A percentile compares a stretch with the other conserved stretches of the same genome.
These are phyloP conservation scores for Meda fulgida DNA, from an alignment of 2,797 vertebrate species.

Conservation along the genomic window DNA sequence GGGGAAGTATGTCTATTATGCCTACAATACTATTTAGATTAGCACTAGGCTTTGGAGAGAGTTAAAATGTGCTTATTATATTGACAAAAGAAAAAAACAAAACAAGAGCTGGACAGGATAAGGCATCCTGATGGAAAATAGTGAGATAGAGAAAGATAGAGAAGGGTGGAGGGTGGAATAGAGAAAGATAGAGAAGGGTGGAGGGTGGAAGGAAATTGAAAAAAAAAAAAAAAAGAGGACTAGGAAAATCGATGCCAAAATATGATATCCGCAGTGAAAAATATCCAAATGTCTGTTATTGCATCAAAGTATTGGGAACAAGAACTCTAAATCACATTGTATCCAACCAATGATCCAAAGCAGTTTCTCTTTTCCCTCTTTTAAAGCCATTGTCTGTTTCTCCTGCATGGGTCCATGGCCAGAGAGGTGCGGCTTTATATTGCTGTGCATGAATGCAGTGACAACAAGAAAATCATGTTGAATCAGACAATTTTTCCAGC, in stretches of 20 bases:
- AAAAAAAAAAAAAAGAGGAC: background rate
- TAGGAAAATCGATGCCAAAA: background rate
- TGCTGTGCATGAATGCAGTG: background rate
- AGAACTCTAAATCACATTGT: constrained; percentile 9
- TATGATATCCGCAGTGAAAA: background rate
- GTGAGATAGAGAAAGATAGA: background rate
- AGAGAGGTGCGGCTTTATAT: background rate
- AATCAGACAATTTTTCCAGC: background rate
- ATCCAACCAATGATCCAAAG: background rate
- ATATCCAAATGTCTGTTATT: constrained; percentile 16
- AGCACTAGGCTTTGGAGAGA: background rate
- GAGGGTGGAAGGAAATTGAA: constrained; percentile 1
- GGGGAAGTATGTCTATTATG: background rate
- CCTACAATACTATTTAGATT: no score
- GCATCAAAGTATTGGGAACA: constrained; percentile 1
- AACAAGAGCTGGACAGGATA: constrained; percentile 6
- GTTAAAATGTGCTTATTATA: background rate
- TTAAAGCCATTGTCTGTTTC: background rate
- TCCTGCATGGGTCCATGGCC: background rate
- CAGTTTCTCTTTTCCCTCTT: background rate
- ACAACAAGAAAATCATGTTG: constrained; percentile 1
- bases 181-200: background rate
- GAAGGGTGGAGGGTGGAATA: background rate
- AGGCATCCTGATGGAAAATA: background rate
- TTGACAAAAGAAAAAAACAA: background rate